Percentiles rank a stretch among this genome's conserved stretches.
Evolutionary conservation across 2,797 vertebrate species (phyloP).

Genomic region (Pantherophis alleghaniensis): DNA sequence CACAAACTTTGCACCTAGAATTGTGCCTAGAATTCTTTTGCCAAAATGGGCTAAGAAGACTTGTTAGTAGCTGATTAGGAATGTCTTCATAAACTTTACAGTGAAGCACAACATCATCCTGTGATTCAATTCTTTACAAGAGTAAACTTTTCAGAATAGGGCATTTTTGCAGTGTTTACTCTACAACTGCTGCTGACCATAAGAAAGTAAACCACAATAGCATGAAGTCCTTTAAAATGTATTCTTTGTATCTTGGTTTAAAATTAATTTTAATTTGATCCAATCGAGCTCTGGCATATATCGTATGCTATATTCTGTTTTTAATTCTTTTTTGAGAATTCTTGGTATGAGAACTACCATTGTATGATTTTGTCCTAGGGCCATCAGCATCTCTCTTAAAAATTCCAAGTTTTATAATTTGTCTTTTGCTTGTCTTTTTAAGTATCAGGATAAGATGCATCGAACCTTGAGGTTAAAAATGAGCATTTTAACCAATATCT

Average conservation of each 20-base stretch:
- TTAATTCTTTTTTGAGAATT: background rate
- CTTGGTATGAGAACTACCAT: background rate
- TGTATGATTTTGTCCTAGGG: background rate
- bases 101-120: background rate
- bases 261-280: background rate
- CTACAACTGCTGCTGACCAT: background rate
- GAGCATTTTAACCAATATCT: background rate
- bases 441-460: background rate
- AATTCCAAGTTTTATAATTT: background rate
- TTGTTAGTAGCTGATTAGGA: background rate
- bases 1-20: background rate
- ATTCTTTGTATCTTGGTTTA: background rate
- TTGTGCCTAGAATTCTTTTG: background rate
- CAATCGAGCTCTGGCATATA: background rate
- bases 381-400: background rate
- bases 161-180: background rate
- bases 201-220: background rate
- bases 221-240: background rate
- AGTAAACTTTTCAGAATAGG: background rate
- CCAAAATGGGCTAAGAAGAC: background rate
- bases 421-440: too few relatives aligned
- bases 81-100: background rate
- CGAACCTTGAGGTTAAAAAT: background rate
- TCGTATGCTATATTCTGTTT: background rate
- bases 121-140: background rate